Percentiles rank a stretch among this genome's conserved stretches.
These are phyloP conservation scores for Schizotus pectinicornis DNA, from an alignment of 2,888 invertebrate genomes.

Conservation along the genomic window DNA sequence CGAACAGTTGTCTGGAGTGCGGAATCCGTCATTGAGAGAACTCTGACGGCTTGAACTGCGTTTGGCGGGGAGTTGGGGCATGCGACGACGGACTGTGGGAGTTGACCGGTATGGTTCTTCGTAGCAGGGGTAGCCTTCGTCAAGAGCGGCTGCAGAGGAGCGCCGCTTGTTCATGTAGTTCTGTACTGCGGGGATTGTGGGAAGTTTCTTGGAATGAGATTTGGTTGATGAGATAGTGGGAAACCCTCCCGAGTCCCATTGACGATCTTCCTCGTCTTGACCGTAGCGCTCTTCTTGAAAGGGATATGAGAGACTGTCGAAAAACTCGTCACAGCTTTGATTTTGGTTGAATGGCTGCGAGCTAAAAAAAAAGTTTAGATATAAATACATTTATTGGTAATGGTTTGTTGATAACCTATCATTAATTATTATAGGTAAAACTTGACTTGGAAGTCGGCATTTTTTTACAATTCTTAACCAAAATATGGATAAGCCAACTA, in stretches of 20 bases:
- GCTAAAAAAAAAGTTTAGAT: slow-evolving; percentile 32
- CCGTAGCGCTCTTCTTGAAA: slow-evolving; percentile 68
- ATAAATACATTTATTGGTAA: no score
- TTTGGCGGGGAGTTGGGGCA: slow-evolving; percentile 57
- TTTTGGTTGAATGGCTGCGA: slow-evolving; percentile 41
- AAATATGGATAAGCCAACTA: no score
- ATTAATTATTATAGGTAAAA: no score
- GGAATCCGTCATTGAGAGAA: slow-evolving; percentile 51
- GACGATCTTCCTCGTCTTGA: slow-evolving; percentile 71
- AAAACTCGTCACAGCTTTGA: slow-evolving; percentile 70
- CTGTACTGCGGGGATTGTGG: slow-evolving; percentile 57
- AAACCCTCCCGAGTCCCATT: slow-evolving; percentile 76
- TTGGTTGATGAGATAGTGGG: slow-evolving; percentile 45
- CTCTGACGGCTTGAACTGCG: slow-evolving; percentile 54
- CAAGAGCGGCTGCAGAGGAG: slow-evolving; percentile 47
- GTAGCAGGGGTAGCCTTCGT: slow-evolving; percentile 48
- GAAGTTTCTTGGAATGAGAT: slow-evolving; percentile 56
- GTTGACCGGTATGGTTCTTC: slow-evolving; percentile 46
- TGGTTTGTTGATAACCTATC: no score
- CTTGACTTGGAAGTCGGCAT: no score
- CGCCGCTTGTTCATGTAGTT: slow-evolving; percentile 64
- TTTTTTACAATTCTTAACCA: no score
- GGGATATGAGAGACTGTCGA: slow-evolving; percentile 68
- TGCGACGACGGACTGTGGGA: slow-evolving; percentile 51
- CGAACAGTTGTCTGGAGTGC: slow-evolving; percentile 51